A percentile compares a stretch with the other conserved stretches of the same genome.
phyloP scores from a whole-genome alignment of 2,797 vertebrate species.

The Takifugu ocellatus region DNA sequence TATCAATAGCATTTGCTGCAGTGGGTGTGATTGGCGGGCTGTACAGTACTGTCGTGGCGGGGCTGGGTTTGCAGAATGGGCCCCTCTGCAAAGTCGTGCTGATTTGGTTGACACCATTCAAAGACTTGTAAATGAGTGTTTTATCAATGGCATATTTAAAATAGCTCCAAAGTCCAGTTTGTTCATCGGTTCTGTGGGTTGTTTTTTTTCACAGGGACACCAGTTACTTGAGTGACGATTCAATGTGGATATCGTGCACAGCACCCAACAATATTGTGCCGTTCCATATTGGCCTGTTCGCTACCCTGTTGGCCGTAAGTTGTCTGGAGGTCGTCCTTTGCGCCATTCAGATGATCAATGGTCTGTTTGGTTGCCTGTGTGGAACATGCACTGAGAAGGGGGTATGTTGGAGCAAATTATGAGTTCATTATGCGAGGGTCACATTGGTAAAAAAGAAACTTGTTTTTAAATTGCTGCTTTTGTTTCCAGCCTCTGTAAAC shows the following conservation, averaged over 20 bases:
- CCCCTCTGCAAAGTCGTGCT: constrained; percentile 52
- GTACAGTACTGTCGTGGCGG: constrained; percentile 72
- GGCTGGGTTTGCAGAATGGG: constrained; percentile 72
- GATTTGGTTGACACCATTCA: constrained; percentile 53
- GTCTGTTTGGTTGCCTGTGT: constrained; percentile 78
- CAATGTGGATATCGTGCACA: constrained; percentile 39
- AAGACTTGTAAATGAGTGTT: constrained; percentile 41
- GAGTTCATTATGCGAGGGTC: too few species aligned
- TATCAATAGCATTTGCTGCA: constrained; percentile 77
- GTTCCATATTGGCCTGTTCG: constrained; percentile 77
- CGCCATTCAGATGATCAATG: constrained; percentile 76
- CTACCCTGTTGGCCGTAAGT: constrained; percentile 65
- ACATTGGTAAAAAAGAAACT: too few species aligned
- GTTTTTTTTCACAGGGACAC: constrained; percentile 32
- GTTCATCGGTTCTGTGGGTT: neutral
- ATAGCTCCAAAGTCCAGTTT: accelerated
- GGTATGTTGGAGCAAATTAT: constrained; percentile 34
- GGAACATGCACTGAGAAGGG: constrained; percentile 69
- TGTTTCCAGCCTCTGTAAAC: too few species aligned
- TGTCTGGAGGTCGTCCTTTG: constrained; percentile 72
- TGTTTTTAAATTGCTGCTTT: too few species aligned
- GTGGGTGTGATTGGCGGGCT: constrained; percentile 72
- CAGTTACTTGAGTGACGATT: constrained; percentile 63
- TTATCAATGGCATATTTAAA: neutral
- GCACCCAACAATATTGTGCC: constrained; percentile 64